Percentiles rank a stretch among this genome's conserved stretches.
Conservation (phyloP, 2,888 invertebrate species). For the Hypena proboscidalis region DNA sequence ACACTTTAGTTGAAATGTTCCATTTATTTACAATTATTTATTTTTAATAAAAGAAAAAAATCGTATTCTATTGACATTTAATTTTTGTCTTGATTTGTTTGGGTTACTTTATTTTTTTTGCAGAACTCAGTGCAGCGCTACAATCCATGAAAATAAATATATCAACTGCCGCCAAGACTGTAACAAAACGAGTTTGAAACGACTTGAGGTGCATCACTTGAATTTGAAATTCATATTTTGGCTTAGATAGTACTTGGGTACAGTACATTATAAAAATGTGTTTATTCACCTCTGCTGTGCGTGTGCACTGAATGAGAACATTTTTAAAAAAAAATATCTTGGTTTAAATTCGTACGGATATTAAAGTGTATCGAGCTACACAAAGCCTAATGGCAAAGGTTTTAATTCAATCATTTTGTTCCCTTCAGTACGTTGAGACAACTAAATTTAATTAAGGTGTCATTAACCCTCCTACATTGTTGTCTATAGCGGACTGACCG, state of each 20-base stretch:
- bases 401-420: not conserved
- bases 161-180: conserved; percentile 42
- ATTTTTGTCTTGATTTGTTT: conserved; percentile 17
- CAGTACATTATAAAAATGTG: conserved; percentile 15
- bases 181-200: conserved; percentile 69
- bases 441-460: conserved; percentile 1
- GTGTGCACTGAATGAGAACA: no score
- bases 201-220: conserved; percentile 62
- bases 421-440: not conserved
- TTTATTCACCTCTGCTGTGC: conserved; percentile 23
- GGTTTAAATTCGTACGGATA: no score
- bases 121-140: conserved; percentile 12
- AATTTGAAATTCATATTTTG: conserved; percentile 64
- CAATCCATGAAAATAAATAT: conserved; percentile 42
- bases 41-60: conserved; percentile 30
- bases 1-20: conserved; percentile 22
- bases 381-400: not conserved
- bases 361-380: no score
- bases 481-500: not conserved
- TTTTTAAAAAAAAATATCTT: no score
- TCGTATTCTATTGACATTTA: conserved; percentile 10
- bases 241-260: conserved; percentile 47
- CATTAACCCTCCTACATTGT: conserved; percentile 2
- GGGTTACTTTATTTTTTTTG: conserved; percentile 21
- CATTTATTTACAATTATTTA: conserved; percentile 29